Evolutionary conservation across 2,888 invertebrate genomes (phyloP).

Genomic region (Agonopterix heracliana): DNA sequence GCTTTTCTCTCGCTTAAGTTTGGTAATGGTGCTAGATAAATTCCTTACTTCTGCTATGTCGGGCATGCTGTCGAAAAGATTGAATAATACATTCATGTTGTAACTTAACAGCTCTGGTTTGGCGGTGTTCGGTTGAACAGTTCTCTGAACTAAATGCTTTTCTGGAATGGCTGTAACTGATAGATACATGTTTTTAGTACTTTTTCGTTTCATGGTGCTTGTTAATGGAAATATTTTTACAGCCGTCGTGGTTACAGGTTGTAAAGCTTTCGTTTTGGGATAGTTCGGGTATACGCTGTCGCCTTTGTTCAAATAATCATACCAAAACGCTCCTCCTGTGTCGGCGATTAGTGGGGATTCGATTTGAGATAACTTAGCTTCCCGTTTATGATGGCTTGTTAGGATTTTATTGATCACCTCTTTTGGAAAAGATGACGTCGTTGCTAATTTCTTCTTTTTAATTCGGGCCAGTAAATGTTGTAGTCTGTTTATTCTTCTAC

Average conservation of each 20-base stretch:
- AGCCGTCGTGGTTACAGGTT: neutral
- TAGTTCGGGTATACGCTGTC: constrained; percentile 7
- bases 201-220: neutral
- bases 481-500: constrained; percentile 12
- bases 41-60: neutral
- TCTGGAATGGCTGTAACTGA: neutral
- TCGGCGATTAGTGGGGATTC: constrained; percentile 32
- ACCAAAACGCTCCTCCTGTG: constrained; percentile 34
- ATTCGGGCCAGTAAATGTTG: too few relatives aligned
- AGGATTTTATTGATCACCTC: too few relatives aligned
- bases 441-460: too few relatives aligned
- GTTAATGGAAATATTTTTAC: neutral
- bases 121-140: neutral
- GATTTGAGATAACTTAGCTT: constrained; percentile 19
- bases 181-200: neutral
- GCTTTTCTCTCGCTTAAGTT: too few relatives aligned
- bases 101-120: neutral
- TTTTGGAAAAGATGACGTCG: too few relatives aligned
- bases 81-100: neutral
- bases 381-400: constrained; percentile 13
- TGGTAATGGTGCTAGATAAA: too few relatives aligned
- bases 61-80: neutral
- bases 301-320: constrained; percentile 28
- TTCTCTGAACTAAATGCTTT: neutral
- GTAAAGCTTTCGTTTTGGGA: neutral